Evolutionary conservation across 2,888 invertebrate genomes (phyloP), one percentile per base, ranked within the genome.

Genomic region (Cataglyphis albicans): DNA sequence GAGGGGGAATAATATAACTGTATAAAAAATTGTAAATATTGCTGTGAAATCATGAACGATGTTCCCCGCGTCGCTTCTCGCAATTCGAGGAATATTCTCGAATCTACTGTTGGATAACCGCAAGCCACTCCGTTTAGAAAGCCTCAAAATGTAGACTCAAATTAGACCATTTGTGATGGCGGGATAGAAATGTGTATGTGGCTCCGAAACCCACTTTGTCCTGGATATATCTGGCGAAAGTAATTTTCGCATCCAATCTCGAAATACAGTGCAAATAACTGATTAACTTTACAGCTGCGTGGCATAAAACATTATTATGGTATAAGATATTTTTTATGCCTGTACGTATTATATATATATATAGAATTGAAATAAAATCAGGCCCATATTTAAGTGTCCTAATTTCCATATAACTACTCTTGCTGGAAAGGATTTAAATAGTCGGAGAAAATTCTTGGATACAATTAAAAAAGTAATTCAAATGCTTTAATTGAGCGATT

Each of bases 21-120:
- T 80, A 78, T 6, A 35, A 35, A 18, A 59, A 48, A 76, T 55
- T 65, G 85, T 88, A 88, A 84, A 67, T 21, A 78, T 81, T 72
- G 81, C 64, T 72, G 81, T 61, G 75, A 55, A 67, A 86, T 67
- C 74, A 82, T 70, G 59, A 55, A 57, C 61, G 74, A 67, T 61
- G 67, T 25, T 63, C 10, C 32, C 48, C 52, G 32, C 38, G 7
- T 25, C 52, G 72, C 48, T 81, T 64, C n/a, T 18, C 48, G 57
- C 59, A 15, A 35, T 48, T 35, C 70, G 44, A 48, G 57, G 21
- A 65, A 64, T 68, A 83, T 76, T 25, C 18, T 32, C 48, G 35
- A n/a, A 61, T n/a, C n/a, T 15, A 44, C 10, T 21, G 76, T 12
- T 73, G 48, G 65, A 80, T 80, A 67, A 48, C 41, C 44, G 44